Conservation (phyloP, 2,888 invertebrate species). For the Heterodera filipjevi region DNA sequence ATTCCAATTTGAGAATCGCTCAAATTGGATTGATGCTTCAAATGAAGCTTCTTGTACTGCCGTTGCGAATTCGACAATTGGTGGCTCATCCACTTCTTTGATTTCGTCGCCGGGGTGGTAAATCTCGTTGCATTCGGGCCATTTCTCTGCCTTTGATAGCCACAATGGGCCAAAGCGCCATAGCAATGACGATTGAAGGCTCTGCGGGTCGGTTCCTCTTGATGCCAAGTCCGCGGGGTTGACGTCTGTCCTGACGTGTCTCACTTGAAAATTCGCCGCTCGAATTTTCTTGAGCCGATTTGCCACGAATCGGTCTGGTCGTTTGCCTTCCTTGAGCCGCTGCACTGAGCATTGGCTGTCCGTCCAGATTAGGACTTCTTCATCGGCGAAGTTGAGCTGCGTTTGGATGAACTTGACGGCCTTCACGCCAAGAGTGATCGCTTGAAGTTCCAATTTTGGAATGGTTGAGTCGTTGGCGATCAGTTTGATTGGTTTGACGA, state of each 20-base stretch:
- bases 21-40: neutral
- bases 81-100: neutral
- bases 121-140: neutral
- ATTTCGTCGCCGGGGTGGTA: neutral
- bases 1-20: neutral
- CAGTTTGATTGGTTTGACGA: neutral
- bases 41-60: neutral
- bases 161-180: neutral
- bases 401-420: neutral
- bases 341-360: neutral
- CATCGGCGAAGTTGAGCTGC: neutral
- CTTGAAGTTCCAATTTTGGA: neutral
- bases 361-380: neutral
- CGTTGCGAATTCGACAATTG: neutral
- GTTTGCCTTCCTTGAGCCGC: neutral
- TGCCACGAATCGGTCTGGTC: neutral
- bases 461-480: neutral
- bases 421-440: neutral
- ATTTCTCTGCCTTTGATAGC: neutral
- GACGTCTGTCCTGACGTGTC: neutral
- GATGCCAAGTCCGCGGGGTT: conserved; percentile 13
- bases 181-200: neutral
- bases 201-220: neutral
- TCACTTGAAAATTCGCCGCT: neutral
- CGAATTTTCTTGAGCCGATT: neutral